Evolutionary conservation across 1,140 invertebrate genomes (phyloP).

Genomic region (Leptinotarsa undecemlineata): DNA sequence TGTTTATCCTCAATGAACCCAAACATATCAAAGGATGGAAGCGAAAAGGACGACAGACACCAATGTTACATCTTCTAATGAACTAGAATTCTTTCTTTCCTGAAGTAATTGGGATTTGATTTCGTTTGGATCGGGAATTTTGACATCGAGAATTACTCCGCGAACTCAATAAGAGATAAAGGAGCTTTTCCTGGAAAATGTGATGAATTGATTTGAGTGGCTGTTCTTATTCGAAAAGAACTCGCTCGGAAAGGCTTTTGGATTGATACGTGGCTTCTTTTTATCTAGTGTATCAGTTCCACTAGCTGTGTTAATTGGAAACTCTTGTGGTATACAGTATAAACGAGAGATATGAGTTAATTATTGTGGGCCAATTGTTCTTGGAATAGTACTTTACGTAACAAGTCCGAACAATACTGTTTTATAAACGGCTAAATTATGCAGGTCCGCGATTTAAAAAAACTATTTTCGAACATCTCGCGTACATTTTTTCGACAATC

Average conservation of each 20-base stretch:
- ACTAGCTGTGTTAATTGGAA: too few species aligned
- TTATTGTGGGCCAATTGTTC: too few species aligned
- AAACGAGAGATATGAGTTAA: too few species aligned
- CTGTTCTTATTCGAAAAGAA: not conserved
- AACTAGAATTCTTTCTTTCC: not conserved
- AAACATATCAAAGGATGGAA: not conserved
- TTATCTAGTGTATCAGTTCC: too few species aligned
- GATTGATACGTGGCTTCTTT: not conserved
- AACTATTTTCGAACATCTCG: too few species aligned
- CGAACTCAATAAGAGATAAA: not conserved
- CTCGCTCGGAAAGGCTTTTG: not conserved
- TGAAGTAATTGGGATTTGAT: not conserved
- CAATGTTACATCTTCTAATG: not conserved
- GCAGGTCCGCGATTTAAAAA: too few species aligned
- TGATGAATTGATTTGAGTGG: not conserved
- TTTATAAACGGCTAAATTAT: too few species aligned
- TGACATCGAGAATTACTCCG: not conserved
- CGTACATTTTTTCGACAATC: too few species aligned
- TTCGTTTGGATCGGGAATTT: not conserved
- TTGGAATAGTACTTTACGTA: too few species aligned
- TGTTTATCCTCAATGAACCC: not conserved
- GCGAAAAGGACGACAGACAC: not conserved
- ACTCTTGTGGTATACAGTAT: too few species aligned
- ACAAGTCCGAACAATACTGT: too few species aligned
- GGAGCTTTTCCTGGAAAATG: not conserved